phyloP scores from a whole-genome alignment of 2,888 invertebrate genomes.

The Adelognathus sp. region DNA sequence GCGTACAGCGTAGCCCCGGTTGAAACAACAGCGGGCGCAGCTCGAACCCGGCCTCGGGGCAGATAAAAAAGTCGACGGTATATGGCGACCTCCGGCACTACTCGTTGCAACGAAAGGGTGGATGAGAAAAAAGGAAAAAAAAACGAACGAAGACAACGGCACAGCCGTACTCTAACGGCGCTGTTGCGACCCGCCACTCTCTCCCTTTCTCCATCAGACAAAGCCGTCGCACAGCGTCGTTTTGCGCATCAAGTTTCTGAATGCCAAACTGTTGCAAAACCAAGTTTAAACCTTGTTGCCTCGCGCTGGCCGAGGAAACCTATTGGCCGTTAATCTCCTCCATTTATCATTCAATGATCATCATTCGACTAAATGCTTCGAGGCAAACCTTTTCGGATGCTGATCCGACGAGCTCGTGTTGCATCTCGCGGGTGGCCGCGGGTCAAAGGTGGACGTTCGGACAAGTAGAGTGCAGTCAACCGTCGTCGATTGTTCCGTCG shows the following conservation, averaged over 20 bases:
- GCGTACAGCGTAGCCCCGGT: constrained; percentile 21
- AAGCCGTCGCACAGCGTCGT: background rate
- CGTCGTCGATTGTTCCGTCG: constrained; percentile 25
- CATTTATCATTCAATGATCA: background rate
- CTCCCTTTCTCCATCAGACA: background rate
- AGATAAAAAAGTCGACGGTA: constrained; percentile 24
- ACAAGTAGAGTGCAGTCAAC: constrained; percentile 19
- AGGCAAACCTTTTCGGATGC: background rate
- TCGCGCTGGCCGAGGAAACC: background rate
- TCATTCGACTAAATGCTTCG: constrained; percentile 4
- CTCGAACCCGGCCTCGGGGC: constrained; percentile 39
- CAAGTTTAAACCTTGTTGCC: background rate
- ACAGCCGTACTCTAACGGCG: background rate
- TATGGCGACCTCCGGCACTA: background rate
- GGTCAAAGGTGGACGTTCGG: constrained; percentile 40
- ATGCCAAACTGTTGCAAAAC: background rate
- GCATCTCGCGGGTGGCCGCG: background rate
- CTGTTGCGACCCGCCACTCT: background rate
- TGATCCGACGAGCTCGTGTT: background rate
- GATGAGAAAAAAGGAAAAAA: background rate
- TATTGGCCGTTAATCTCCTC: background rate
- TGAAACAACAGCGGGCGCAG: constrained; percentile 43
- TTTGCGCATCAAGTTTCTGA: background rate
- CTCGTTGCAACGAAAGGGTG: background rate
- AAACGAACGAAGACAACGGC: background rate